Base-by-base conservation (phyloP, 1,140 invertebrate genomes). In the Aporrectodea caliginosa region DNA sequence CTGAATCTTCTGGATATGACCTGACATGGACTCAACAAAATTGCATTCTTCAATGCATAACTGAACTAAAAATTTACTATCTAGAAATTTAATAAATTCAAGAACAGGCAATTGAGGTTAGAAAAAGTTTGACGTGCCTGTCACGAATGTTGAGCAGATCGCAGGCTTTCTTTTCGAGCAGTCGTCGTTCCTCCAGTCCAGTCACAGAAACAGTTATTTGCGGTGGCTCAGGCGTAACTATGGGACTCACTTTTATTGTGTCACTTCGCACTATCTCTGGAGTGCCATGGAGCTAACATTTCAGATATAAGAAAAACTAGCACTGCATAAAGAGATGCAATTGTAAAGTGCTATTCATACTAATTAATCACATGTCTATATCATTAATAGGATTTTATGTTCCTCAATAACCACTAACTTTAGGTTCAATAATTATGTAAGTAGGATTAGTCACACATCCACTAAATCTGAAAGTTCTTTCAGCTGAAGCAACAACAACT, bases 81-180 rank as follows among this genome's bases (percentile, higher is more conserved):
- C n/a, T n/a, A n/a, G n/a, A n/a, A n/a, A n/a, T n/a, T n/a, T n/a
- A n/a, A n/a, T n/a, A n/a, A n/a, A n/a, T n/a, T n/a, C n/a, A n/a
- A n/a, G n/a, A n/a, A n/a, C n/a, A n/a, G n/a, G n/a, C n/a, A n/a
- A n/a, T n/a, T n/a, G n/a, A n/a, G n/a, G n/a, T n/a, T n/a, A n/a
- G n/a, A n/a, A n/a, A n/a, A n/a, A n/a, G n/a, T n/a, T n/a, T n/a
- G n/a, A n/a, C 75, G 74, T 80, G 86, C 84, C 84, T 85, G 79
- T 88, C 87, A 58, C 87, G 81, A 69, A 86, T 86, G 82, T 88
- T 89, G 81, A 87, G 84, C 74, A 89, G 85, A 78, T 87, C 85
- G 85, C 84, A 85, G 72, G 87, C 84, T 2, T 88, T 81, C 78
- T 84, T 87, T 82, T 88, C 87, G n/a, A 89, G 73, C 73, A 85